Base-by-base conservation (phyloP, 2,797 vertebrate species). In the Rousettus madagascariensis region DNA sequence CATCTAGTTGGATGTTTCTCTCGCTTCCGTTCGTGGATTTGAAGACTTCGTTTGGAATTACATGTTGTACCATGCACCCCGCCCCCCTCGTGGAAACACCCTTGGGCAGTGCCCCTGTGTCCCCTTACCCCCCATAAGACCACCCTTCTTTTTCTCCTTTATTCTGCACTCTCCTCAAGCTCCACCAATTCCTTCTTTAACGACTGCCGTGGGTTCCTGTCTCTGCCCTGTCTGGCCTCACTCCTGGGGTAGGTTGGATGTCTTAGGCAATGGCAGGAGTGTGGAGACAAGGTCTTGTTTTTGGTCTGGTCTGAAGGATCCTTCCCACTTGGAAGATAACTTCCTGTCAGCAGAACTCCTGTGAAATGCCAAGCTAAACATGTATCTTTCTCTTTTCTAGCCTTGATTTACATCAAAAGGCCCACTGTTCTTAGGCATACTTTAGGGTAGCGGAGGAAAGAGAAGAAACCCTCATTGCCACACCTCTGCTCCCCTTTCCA, bases 251-350 rank as follows among this genome's bases (percentile, higher is more conserved):
- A 91, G 63, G 43, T 7, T 55, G 26, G 20, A 24, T 55, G 22
- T 65, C 33, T 59, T 26, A 36, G 30, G 63, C 2, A 0, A 57
- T 10, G 7, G 38, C 28, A 43, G 11, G 17, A 20, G 36, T 59
- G 26, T 66, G 68, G 78, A 80, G 43, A 74, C 15, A 66, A 46
- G 16, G 22, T 30, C n/a, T 30, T 90, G 33, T 82, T 92, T 94
- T 75, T 63, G 49, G n/a, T 71, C n/a, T 75, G 30, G 24, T 86
- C 68, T 78, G 12, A 88, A 94, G 68, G 38, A 13, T 5, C 38
- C 16, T 79, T 69, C 55, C 66, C 28, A 55, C 36, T 87, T 91
- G 55, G 38, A 91, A 33, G n/a, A 49, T 36, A 69, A 65, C 38
- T 90, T 87, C 22, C 43, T 33, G 4, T 24, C 24, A 20, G 3